These are phyloP conservation scores for Brienomyrus brachyistius DNA, from an alignment of 2,113 vertebrate genomes.

Conservation along the genomic window DNA sequence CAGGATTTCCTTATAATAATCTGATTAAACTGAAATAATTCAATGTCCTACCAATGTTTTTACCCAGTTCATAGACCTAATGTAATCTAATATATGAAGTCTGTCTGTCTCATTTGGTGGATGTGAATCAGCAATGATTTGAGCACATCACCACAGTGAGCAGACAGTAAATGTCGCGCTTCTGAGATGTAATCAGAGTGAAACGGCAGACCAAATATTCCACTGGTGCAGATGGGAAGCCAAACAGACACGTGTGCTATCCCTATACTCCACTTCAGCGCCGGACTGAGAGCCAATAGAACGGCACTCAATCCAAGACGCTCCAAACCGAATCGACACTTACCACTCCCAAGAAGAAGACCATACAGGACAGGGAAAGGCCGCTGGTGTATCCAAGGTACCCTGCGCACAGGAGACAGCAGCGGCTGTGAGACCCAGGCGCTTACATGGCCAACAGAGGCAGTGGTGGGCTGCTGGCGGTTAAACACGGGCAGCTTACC, in stretches of 20 bases:
- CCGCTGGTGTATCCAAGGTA: conserved; percentile 97
- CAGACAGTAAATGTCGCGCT: background rate
- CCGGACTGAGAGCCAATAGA: background rate
- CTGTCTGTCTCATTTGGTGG: background rate
- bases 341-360: conserved; percentile 91
- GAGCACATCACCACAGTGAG: background rate
- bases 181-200: background rate
- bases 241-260: background rate
- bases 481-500: conserved; percentile 61
- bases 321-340: conserved; percentile 43
- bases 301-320: background rate
- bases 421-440: background rate
- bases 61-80: background rate
- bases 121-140: background rate
- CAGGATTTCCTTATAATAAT: background rate
- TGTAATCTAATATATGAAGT: background rate
- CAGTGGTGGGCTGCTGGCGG: background rate
- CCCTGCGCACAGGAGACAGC: conserved; percentile 57
- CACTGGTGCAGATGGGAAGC: background rate
- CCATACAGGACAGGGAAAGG: conserved; percentile 92
- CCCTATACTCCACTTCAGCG: background rate
- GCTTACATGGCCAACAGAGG: background rate
- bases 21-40: background rate
- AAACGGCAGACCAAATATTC: background rate
- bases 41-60: background rate